A percentile compares a stretch with the other conserved stretches of the same genome.
Conservation (phyloP, 2,113 vertebrate genomes). For the Chitala chitala region DNA sequence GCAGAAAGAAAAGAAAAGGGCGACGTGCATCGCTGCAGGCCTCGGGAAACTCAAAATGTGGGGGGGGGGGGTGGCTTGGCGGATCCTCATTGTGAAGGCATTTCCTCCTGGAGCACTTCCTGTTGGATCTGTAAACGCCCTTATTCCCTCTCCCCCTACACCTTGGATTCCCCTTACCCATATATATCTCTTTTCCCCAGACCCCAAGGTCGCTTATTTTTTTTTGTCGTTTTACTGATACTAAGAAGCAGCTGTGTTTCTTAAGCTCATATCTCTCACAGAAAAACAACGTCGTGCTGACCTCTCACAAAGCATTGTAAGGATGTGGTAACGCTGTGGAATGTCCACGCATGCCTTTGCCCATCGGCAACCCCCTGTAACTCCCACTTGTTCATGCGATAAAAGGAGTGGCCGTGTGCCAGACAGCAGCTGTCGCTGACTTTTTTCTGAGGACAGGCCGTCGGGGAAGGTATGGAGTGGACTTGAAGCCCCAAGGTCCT, state of each 20-base stretch:
- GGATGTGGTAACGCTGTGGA: no score
- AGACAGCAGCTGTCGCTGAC: not conserved
- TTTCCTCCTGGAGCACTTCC: slow-evolving; percentile 55
- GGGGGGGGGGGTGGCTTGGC: slow-evolving; percentile 34
- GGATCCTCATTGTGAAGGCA: slow-evolving; percentile 57
- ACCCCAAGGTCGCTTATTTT: not conserved
- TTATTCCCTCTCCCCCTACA: no score
- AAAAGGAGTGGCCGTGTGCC: not conserved
- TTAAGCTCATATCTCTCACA: no score
- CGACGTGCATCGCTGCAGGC: not conserved
- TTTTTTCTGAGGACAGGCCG: not conserved
- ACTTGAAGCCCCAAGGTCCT: not conserved
- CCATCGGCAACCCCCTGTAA: not conserved
- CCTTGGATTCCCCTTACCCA: not conserved
- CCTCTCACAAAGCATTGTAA: no score
- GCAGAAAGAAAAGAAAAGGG: not conserved
- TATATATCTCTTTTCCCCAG: not conserved
- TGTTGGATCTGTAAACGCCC: not conserved
- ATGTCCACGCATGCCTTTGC: no score
- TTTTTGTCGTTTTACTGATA: no score
- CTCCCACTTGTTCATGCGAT: not conserved
- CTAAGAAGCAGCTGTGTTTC: no score
- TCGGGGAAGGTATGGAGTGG: not conserved
- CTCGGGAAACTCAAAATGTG: not conserved
- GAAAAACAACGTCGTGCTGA: no score